Percentiles rank a stretch among this genome's conserved stretches.
These are phyloP conservation scores for Baryphthengus martii DNA, from an alignment of 2,113 vertebrate genomes.

Conservation along the genomic window DNA sequence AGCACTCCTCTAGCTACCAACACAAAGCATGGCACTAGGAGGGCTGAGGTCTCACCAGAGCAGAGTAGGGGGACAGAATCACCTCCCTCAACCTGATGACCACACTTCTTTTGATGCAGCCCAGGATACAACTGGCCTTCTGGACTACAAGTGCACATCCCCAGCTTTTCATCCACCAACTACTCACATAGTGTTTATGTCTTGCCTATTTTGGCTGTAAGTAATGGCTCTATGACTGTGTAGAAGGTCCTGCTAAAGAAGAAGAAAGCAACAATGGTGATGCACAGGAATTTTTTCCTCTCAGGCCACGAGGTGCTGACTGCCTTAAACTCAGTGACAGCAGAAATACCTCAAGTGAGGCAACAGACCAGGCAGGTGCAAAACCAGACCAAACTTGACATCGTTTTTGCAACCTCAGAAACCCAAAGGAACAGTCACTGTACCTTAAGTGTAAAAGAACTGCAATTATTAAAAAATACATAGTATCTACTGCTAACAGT, in stretches of 20 bases:
- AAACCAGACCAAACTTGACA: not conserved
- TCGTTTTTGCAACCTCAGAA: not conserved
- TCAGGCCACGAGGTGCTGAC: not conserved
- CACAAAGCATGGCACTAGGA: no score
- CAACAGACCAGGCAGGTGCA: not conserved
- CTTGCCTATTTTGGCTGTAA: not conserved
- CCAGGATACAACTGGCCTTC: fast-evolving
- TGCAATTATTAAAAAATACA: not conserved
- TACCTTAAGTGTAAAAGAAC: not conserved
- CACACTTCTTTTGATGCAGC: not conserved
- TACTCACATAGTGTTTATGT: not conserved
- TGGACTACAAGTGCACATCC: fast-evolving
- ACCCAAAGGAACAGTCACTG: not conserved
- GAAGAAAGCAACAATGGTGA: not conserved
- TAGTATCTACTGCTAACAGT: not conserved
- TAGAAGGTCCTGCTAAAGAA: not conserved
- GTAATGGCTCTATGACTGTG: not conserved
- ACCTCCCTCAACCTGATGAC: not conserved
- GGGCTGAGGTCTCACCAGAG: not conserved
- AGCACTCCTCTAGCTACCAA: no score
- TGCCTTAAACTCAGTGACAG: not conserved
- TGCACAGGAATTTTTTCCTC: not conserved
- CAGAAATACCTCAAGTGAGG: not conserved
- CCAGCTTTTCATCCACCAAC: not conserved
- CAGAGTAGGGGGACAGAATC: not conserved